phyloP scores from a whole-genome alignment of 2,888 invertebrate species.

The Drosophila pseudotakahashii region DNA sequence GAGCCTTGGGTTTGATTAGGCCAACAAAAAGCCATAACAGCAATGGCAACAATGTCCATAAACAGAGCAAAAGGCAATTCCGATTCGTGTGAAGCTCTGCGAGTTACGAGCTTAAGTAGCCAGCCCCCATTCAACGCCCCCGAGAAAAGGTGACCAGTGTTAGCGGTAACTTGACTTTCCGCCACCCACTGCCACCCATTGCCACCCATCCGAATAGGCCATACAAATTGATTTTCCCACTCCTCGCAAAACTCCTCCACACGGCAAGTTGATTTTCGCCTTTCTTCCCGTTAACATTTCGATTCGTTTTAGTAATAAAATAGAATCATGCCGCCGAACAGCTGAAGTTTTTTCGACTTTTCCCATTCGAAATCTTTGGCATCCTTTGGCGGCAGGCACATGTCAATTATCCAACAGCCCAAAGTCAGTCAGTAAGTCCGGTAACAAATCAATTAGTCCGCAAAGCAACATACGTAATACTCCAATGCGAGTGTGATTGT shows the following conservation, averaged over 20 bases:
- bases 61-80: slow-evolving; percentile 53
- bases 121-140: slow-evolving; percentile 28
- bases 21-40: slow-evolving; percentile 39
- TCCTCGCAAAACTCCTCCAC: slow-evolving; percentile 25
- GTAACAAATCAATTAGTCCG: slow-evolving; percentile 58
- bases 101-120: slow-evolving; percentile 68
- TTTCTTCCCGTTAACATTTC: slow-evolving; percentile 34
- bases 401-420: slow-evolving; percentile 61
- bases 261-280: slow-evolving; percentile 64
- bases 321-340: slow-evolving; percentile 53
- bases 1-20: slow-evolving; percentile 49
- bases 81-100: slow-evolving; percentile 68
- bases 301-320: slow-evolving; percentile 51
- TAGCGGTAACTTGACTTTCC: slow-evolving; percentile 37
- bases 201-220: slow-evolving; percentile 28
- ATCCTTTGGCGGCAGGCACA: slow-evolving; percentile 46
- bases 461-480: not conserved
- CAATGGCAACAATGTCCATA: slow-evolving; percentile 51
- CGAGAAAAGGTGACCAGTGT: slow-evolving; percentile 47
- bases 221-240: slow-evolving; percentile 74
- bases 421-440: slow-evolving; percentile 27
- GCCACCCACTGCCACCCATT: not conserved
- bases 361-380: slow-evolving; percentile 23
- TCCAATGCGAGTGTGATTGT: not conserved
- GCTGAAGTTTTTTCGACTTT: slow-evolving; percentile 36